Evolutionary conservation across 1,140 invertebrate genomes (phyloP).

Genomic region (Hestina assimilis): DNA sequence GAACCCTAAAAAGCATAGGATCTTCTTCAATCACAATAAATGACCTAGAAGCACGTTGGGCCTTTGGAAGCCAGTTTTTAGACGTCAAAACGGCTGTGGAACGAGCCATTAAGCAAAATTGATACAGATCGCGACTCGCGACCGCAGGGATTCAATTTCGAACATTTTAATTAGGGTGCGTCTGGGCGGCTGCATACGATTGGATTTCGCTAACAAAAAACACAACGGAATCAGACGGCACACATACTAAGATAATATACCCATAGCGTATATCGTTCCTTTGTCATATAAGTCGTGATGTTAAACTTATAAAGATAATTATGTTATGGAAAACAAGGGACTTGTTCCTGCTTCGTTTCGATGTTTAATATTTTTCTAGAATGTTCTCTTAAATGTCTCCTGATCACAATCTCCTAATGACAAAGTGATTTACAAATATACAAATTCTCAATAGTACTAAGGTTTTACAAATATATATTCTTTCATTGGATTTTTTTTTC

Average conservation of each 20-base stretch:
- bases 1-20: constrained; percentile 16
- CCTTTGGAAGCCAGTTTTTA: constrained; percentile 35
- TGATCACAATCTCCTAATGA: no score
- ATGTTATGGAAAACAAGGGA: no score
- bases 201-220: constrained; percentile 40
- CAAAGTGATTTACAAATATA: no score
- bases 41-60: constrained; percentile 24
- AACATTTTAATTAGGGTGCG: constrained; percentile 70
- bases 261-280: neutral
- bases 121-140: constrained; percentile 66
- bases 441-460: no score
- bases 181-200: constrained; percentile 39
- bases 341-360: no score
- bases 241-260: constrained; percentile 7
- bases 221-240: constrained; percentile 7
- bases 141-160: constrained; percentile 54
- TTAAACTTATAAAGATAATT: no score
- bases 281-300: neutral
- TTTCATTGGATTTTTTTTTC: no score
- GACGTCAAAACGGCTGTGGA: constrained; percentile 39
- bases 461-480: no score
- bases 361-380: no score
- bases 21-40: constrained; percentile 11
- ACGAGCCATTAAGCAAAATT: constrained; percentile 71
- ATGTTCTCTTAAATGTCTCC: no score